Evolutionary conservation across 1,140 invertebrate species (phyloP).

Genomic region (Scaptomyza montana): DNA sequence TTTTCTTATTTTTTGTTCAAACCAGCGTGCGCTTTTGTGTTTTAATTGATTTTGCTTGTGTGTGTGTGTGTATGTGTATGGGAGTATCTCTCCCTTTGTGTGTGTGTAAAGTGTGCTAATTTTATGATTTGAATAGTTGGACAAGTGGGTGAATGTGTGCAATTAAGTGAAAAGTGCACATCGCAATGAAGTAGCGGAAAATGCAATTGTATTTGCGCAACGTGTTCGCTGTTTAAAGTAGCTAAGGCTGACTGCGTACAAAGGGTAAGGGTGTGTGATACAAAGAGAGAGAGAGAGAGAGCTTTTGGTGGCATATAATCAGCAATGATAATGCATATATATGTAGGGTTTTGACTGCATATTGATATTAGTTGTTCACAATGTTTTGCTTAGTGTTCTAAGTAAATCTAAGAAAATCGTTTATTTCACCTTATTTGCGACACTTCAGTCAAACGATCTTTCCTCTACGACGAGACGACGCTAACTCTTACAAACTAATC

Average conservation of each 20-base stretch:
- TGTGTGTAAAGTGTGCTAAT: slow-evolving; percentile 63
- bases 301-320: slow-evolving; percentile 27
- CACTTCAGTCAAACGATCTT: no score
- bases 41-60: slow-evolving; percentile 68
- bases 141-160: slow-evolving; percentile 50
- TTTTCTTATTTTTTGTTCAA: slow-evolving; percentile 7
- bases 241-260: neutral
- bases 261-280: slow-evolving; percentile 8
- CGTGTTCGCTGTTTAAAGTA: slow-evolving; percentile 8
- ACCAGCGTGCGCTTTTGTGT: slow-evolving; percentile 64
- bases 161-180: slow-evolving; percentile 80
- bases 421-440: no score
- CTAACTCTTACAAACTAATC: no score
- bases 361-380: no score
- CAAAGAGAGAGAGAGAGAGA: neutral
- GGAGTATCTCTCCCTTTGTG: neutral
- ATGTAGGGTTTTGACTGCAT: no score
- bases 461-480: no score
- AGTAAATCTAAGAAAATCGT: no score
- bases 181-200: slow-evolving; percentile 58
- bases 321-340: slow-evolving; percentile 38
- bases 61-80: slow-evolving; percentile 19
- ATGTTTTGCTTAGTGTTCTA: no score
- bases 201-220: slow-evolving; percentile 64
- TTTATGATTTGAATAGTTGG: slow-evolving; percentile 69